A percentile compares a stretch with the other conserved stretches of the same genome.
These are phyloP conservation scores for Pteronura brasiliensis DNA, from an alignment of 2,113 vertebrate species.

Conservation along the genomic window DNA sequence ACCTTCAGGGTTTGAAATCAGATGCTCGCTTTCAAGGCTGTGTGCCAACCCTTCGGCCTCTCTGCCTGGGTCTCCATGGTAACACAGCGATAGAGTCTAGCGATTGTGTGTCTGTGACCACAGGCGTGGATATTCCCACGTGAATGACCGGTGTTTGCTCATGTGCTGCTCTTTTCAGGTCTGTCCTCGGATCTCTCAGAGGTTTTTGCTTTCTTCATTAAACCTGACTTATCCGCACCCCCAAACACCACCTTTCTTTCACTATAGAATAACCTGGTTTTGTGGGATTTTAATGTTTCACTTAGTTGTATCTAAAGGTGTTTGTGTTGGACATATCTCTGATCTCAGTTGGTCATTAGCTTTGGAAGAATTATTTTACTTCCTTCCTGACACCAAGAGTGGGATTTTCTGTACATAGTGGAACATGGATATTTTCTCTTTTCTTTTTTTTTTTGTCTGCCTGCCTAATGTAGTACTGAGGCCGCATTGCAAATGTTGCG, in stretches of 20 bases:
- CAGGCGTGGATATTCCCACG: background rate
- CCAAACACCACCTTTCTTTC: background rate
- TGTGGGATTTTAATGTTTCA: background rate
- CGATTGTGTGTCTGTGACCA: background rate
- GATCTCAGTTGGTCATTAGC: background rate
- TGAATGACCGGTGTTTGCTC: background rate
- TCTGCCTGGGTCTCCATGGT: background rate
- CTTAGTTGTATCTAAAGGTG: background rate
- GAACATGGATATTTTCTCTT: background rate
- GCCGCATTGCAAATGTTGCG: background rate
- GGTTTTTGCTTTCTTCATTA: background rate
- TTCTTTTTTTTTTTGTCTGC: background rate
- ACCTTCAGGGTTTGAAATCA: background rate
- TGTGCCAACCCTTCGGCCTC: background rate
- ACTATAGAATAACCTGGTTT: background rate
- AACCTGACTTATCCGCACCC: background rate
- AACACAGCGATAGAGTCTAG: background rate
- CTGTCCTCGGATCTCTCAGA: background rate
- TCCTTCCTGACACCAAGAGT: background rate
- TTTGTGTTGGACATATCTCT: background rate
- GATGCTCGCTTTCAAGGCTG: background rate
- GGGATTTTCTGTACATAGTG: background rate
- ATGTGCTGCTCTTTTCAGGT: background rate
- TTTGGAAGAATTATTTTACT: background rate
- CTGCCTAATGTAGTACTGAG: background rate